Conservation (phyloP, 2,888 invertebrate genomes). For the Dioctria rufipes region DNA sequence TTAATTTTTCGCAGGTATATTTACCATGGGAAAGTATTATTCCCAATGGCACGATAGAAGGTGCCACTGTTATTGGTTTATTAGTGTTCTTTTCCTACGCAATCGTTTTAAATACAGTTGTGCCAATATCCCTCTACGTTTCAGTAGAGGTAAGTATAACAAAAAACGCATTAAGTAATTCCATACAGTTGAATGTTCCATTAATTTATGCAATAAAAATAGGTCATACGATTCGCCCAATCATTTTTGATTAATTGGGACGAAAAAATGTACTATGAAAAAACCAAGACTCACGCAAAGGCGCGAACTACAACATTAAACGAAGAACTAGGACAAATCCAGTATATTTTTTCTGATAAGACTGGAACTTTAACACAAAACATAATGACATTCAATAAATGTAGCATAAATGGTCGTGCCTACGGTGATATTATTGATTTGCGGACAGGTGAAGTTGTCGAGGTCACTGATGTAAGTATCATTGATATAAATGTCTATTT, state of each 20-base stretch:
- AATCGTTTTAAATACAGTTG: constrained; percentile 99
- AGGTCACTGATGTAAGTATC: constrained; percentile 84
- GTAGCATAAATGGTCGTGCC: constrained; percentile 91
- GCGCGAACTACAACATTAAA: constrained; percentile 98
- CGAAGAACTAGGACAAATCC: constrained; percentile 98
- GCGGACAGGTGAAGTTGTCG: constrained; percentile 88
- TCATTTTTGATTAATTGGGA: constrained; percentile 99
- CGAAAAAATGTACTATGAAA: constrained; percentile 96
- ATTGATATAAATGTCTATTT: constrained; percentile 1
- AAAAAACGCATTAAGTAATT: neutral
- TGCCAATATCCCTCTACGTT: constrained; percentile 99
- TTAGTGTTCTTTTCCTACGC: constrained; percentile 99
- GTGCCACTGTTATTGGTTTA: constrained; percentile 93
- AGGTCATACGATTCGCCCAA: constrained; percentile 97
- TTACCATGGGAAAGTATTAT: constrained; percentile 96
- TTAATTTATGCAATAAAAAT: constrained; percentile 23
- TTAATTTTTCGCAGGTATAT: constrained; percentile 75
- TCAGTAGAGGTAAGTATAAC: constrained; percentile 82
- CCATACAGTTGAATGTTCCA: neutral
- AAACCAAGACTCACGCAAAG: constrained; percentile 91
- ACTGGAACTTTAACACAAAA: constrained; percentile 99
- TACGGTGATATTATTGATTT: constrained; percentile 95
- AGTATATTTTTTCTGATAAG: constrained; percentile 99
- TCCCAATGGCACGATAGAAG: constrained; percentile 85
- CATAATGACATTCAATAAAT: constrained; percentile 99